Conservation (phyloP, 1,140 invertebrate species). For the Atta texana region DNA sequence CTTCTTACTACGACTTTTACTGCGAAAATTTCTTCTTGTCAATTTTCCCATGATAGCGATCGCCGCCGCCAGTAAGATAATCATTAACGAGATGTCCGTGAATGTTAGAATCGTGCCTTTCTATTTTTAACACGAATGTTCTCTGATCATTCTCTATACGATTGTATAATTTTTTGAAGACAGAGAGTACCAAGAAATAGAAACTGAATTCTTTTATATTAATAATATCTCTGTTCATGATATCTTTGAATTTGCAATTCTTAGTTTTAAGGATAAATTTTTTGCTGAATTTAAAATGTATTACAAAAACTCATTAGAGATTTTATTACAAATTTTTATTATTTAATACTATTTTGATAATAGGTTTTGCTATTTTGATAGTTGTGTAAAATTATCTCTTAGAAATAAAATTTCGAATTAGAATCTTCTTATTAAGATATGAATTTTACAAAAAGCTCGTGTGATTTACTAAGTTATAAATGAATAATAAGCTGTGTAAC, state of each 20-base stretch:
- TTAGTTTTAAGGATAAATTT: not conserved
- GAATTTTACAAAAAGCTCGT: too few species aligned
- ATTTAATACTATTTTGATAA: not conserved
- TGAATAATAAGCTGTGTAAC: too few species aligned
- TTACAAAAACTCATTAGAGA: not conserved
- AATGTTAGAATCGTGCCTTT: not conserved
- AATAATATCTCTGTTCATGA: not conserved
- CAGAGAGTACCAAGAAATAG: not conserved
- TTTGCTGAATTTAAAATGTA: not conserved
- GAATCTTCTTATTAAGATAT: too few species aligned
- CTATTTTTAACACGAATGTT: constrained; percentile 6
- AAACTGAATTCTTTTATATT: constrained; percentile 15
- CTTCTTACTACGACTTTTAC: not conserved
- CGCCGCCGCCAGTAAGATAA: constrained; percentile 6
- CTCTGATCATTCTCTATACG: not conserved
- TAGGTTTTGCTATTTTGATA: not conserved
- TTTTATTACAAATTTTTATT: not conserved
- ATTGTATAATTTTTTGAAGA: not conserved
- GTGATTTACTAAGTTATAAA: too few species aligned
- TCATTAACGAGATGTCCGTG: constrained; percentile 24
- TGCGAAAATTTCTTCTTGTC: constrained; percentile 41
- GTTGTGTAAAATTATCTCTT: not conserved
- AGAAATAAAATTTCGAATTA: not conserved
- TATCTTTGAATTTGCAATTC: not conserved
- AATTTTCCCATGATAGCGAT: constrained; percentile 21